phyloP scores from a whole-genome alignment of 2,797 vertebrate genomes.

The Zenarchopterus dispar region DNA sequence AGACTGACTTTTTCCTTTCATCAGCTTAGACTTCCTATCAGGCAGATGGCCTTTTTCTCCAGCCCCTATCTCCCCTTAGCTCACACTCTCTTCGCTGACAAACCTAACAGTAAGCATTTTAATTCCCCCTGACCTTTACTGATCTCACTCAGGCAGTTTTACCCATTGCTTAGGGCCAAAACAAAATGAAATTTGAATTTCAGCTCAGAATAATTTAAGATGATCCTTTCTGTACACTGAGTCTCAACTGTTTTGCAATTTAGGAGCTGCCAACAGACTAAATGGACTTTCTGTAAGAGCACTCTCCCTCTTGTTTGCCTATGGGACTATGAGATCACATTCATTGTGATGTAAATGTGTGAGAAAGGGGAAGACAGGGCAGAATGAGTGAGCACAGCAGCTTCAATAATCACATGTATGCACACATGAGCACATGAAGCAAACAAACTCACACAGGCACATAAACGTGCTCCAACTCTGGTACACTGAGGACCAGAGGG shows the following conservation, averaged over 20 bases:
- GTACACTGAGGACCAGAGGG: conserved; percentile 67
- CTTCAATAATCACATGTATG: conserved; percentile 38
- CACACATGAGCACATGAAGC: conserved; percentile 20
- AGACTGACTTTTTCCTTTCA: conserved; percentile 48
- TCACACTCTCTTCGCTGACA: conserved; percentile 52
- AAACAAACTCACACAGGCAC: conserved; percentile 23
- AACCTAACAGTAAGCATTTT: conserved; percentile 77
- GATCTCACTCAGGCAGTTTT: conserved; percentile 68
- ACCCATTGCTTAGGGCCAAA: conserved; percentile 72
- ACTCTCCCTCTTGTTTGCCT: conserved; percentile 27
- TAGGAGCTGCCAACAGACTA: conserved; percentile 43
- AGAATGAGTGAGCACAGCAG: conserved; percentile 17
- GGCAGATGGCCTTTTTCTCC: conserved; percentile 69
- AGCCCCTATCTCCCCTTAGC: conserved; percentile 45
- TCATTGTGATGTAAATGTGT: conserved; percentile 32
- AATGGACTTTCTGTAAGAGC: conserved; percentile 44
- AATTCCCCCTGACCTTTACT: conserved; percentile 78
- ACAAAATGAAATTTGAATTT: conserved; percentile 78
- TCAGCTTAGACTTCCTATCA: conserved; percentile 61
- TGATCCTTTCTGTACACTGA: conserved; percentile 44
- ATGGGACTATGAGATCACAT: conserved; percentile 50
- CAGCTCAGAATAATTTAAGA: conserved; percentile 71
- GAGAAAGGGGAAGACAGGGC: conserved; percentile 9
- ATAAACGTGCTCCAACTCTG: conserved; percentile 50
- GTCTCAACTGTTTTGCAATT: conserved; percentile 48